Conservation (phyloP, 2,797 vertebrate species). For the Sebastiscus tertius region DNA sequence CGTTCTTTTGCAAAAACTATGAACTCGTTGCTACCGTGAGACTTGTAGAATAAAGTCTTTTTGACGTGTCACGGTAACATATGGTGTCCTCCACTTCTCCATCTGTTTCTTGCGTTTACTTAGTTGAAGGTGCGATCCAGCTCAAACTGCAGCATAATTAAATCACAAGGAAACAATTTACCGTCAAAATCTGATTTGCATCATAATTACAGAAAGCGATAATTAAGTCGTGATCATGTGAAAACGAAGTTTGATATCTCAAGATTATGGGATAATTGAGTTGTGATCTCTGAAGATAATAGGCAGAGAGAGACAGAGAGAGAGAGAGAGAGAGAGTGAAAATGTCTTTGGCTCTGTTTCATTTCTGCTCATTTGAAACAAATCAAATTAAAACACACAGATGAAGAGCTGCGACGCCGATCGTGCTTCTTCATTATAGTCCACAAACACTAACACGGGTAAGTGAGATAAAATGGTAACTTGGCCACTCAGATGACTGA, state of each 20-base stretch:
- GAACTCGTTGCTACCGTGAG: not conserved
- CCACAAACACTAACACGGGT: conserved; percentile 2
- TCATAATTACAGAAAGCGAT: not conserved
- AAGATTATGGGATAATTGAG: not conserved
- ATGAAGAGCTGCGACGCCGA: not conserved
- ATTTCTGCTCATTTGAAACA: not conserved
- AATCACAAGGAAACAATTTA: not conserved
- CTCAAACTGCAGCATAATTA: not conserved
- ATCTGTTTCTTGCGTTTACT: conserved; percentile 2
- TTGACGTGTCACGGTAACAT: not conserved
- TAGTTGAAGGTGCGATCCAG: not conserved
- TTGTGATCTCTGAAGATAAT: not conserved
- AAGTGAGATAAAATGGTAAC: conserved; percentile 16
- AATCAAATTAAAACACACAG: conserved; percentile 2
- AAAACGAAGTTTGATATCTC: not conserved
- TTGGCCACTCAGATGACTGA: not conserved
- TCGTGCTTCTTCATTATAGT: conserved; percentile 14
- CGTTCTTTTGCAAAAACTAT: not conserved
- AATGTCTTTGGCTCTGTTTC: rapidly evolving
- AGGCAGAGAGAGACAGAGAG: not conserved
- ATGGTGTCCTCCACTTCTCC: not conserved
- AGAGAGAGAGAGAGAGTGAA: not conserved
- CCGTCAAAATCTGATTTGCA: not conserved
- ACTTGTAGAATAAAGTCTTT: not conserved
- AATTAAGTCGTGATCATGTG: not conserved